Evolutionary conservation across 2,113 vertebrate species (phyloP), one percentile per base, ranked within the genome.

Genomic region (Actenoides lindsayi): DNA sequence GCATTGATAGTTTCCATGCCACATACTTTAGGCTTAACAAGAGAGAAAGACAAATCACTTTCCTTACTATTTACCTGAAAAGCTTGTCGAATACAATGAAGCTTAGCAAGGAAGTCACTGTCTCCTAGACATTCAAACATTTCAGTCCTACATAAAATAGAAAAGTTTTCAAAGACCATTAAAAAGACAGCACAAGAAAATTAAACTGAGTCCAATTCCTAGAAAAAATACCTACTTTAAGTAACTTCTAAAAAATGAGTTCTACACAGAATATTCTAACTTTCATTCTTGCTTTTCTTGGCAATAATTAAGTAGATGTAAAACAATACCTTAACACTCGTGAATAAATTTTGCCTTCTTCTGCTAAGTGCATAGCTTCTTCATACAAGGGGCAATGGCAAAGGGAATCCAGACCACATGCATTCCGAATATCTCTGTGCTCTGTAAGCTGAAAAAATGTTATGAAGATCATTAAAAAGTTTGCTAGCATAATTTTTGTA

Each of bases 61-160:
- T 80, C 35, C n/a, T 50, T 6, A 8, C 27, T 68, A 48, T 44
- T 87, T 98, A 99, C 99, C 99, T 99, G 99, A 95, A 99, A 99
- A 28, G 99, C 99, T 95, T 99, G 99, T 37, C 99, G 98, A 90
- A 99, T 98, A 77, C 99, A 99, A 64, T 99, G 99, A 83, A 99
- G 97, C 96, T 99, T 99, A 50, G 99, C 99, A 91, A 99, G 98
- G 95, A 99, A 99, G 77, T 99, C 99, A 8, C 98, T 98, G 97
- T 99, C 99, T 54, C 99, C 99, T 0, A 98, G 97, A 94, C 99
- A 99, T 83, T 99, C 99, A 93, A 99, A 98, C 98, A 99, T 97
- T 96, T 99, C 99, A 7, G 99, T 99, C 97, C 99, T 99, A 80
- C 4, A 30, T 18, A 60, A 84, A 95, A 91, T 0, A 92, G 81